Percentiles rank a stretch among this genome's conserved stretches.
Conservation (phyloP, 2,888 invertebrate species). For the Drosophila villosipedis region DNA sequence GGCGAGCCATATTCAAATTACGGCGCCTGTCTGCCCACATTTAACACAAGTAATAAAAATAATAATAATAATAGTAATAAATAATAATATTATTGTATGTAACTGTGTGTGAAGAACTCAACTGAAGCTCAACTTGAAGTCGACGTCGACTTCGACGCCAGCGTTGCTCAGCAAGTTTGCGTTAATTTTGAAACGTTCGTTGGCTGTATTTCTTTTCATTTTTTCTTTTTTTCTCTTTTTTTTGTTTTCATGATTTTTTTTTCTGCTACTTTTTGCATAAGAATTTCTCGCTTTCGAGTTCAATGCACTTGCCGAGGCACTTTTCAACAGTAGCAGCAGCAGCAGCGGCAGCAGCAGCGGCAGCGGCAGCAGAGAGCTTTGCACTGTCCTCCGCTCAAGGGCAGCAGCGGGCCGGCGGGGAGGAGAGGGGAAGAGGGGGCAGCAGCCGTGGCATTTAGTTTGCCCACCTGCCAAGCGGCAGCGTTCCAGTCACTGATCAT, state of each 20-base stretch:
- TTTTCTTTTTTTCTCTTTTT: conserved; percentile 25
- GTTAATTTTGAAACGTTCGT: conserved; percentile 69
- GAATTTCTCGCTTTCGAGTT: conserved; percentile 76
- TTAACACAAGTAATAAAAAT: conserved; percentile 57
- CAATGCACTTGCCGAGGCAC: conserved; percentile 71
- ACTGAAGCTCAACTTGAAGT: conserved; percentile 15
- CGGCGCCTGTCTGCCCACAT: conserved; percentile 70
- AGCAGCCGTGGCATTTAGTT: not conserved
- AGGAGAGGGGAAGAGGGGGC: not conserved
- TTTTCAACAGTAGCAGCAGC: conserved; percentile 30
- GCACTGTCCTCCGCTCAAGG: conserved; percentile 24
- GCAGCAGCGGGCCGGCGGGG: not conserved
- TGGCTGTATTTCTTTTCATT: conserved; percentile 23
- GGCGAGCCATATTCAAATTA: conserved; percentile 30
- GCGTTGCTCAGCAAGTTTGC: conserved; percentile 75
- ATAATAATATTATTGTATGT: conserved; percentile 69
- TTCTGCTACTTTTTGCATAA: conserved; percentile 68
- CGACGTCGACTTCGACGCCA: conserved; percentile 26
- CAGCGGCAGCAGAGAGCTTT: conserved; percentile 24
- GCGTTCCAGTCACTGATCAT: conserved; percentile 18
- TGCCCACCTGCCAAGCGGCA: conserved; percentile 13
- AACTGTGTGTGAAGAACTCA: conserved; percentile 69
- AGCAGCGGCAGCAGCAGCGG: not conserved
- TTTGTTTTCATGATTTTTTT: conserved; percentile 12
- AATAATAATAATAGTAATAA: conserved; percentile 2